Conservation (phyloP, 2,797 vertebrate species). For the Gouania willdenowi region DNA sequence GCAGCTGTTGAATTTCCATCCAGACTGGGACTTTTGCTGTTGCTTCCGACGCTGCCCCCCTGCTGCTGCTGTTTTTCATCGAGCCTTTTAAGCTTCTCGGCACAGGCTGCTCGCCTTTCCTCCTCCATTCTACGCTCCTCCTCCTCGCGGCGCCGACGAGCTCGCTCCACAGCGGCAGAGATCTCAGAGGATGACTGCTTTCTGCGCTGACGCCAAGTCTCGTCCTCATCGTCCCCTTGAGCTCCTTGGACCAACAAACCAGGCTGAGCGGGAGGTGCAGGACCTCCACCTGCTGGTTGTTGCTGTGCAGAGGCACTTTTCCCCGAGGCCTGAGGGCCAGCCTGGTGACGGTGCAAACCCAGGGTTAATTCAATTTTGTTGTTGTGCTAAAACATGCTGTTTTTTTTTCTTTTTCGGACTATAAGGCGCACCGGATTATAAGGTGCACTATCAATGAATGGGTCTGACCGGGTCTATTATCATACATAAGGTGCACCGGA, state of each 20-base stretch:
- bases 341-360: conserved; percentile 64
- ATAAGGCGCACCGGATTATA: no score
- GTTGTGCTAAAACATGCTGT: no score
- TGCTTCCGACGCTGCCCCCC: conserved; percentile 32
- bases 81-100: conserved; percentile 88
- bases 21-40: conserved; percentile 67
- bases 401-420: no score
- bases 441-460: no score
- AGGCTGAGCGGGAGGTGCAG: conserved; percentile 51
- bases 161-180: conserved; percentile 87
- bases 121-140: conserved; percentile 93
- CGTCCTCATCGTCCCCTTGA: conserved; percentile 86
- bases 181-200: conserved; percentile 91
- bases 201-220: conserved; percentile 90
- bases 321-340: conserved; percentile 32
- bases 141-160: conserved; percentile 86
- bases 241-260: conserved; percentile 51
- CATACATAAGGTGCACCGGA: no score
- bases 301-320: conserved; percentile 60
- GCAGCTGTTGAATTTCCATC: conserved; percentile 66
- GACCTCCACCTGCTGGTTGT: conserved; percentile 53
- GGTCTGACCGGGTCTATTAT: no score
- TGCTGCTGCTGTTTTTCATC: conserved; percentile 89
- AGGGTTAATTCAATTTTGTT: no score
- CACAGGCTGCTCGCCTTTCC: conserved; percentile 88